Evolutionary conservation across 1,140 invertebrate genomes (phyloP).

Genomic region (Drosophila micromelanica): DNA sequence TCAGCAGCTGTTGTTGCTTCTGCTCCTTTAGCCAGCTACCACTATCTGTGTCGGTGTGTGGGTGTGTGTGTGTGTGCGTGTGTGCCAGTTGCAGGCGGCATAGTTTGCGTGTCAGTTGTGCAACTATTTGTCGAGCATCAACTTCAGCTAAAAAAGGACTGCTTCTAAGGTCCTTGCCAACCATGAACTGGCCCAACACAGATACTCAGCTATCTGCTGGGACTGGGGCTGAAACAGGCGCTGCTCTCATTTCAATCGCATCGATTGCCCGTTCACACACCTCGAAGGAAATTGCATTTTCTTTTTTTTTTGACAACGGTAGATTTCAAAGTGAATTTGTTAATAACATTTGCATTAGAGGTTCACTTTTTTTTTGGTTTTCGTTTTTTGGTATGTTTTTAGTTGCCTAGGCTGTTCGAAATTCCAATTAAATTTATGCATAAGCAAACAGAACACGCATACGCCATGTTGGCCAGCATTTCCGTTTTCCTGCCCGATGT

Average conservation of each 20-base stretch:
- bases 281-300: constrained; percentile 65
- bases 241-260: constrained; percentile 45
- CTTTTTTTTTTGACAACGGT: constrained; percentile 40
- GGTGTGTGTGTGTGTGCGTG: constrained; percentile 1
- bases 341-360: constrained; percentile 57
- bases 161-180: not conserved
- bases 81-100: constrained; percentile 57
- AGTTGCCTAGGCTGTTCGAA: not conserved
- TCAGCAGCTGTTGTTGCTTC: constrained; percentile 17
- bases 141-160: constrained; percentile 32
- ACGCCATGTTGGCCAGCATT: constrained; percentile 26
- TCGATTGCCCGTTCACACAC: constrained; percentile 1
- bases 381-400: constrained; percentile 22
- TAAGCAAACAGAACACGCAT: constrained; percentile 18
- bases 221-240: not conserved
- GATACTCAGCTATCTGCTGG: constrained; percentile 9
- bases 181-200: constrained; percentile 33
- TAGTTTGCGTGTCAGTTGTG: constrained; percentile 74
- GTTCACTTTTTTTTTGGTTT: constrained; percentile 12
- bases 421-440: constrained; percentile 51
- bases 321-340: constrained; percentile 47
- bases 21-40: not conserved
- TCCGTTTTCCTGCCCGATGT: constrained; percentile 6
- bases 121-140: constrained; percentile 71
- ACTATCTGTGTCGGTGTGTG: not conserved